Conservation (phyloP, 2,797 vertebrate species). For the Podarcis siculus region DNA sequence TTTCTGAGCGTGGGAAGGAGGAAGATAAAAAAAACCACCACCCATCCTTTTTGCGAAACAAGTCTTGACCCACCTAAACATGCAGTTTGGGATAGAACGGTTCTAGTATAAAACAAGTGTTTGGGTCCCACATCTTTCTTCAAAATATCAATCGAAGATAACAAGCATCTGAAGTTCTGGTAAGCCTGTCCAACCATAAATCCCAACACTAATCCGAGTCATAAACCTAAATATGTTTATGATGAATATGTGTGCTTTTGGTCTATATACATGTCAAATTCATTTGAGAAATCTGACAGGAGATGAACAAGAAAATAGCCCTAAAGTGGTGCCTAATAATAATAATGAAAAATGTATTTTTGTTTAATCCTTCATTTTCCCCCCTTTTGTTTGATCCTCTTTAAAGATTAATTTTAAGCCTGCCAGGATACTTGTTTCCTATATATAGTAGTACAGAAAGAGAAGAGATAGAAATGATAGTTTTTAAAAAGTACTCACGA, state of each 20-base stretch:
- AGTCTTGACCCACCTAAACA: slow-evolving; percentile 33
- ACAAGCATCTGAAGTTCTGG: slow-evolving; percentile 53
- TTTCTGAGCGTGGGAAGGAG: neutral
- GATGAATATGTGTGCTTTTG: slow-evolving; percentile 26
- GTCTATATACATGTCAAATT: slow-evolving; percentile 43
- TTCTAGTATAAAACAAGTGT: neutral
- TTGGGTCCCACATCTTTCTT: slow-evolving; percentile 32
- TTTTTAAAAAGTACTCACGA: slow-evolving; percentile 8
- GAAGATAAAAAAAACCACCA: too few species aligned
- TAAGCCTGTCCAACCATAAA: slow-evolving; percentile 44
- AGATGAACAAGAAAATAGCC: slow-evolving; percentile 47
- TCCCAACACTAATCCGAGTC: slow-evolving; percentile 14
- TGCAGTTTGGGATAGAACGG: neutral
- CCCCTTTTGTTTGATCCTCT: slow-evolving; percentile 39
- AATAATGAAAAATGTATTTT: slow-evolving; percentile 42
- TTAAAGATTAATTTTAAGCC: slow-evolving; percentile 54
- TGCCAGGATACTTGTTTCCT: neutral
- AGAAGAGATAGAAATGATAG: slow-evolving; percentile 31
- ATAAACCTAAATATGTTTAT: slow-evolving; percentile 38
- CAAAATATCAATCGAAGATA: slow-evolving; percentile 33
- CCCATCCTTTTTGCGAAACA: neutral
- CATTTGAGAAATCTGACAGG: slow-evolving; percentile 50
- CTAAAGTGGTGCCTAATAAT: slow-evolving; percentile 32
- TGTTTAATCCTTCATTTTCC: neutral
- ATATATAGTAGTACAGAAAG: slow-evolving; percentile 35